These are phyloP conservation scores for Tragulus kanchil DNA, from an alignment of 2,113 vertebrate genomes.

Conservation along the genomic window DNA sequence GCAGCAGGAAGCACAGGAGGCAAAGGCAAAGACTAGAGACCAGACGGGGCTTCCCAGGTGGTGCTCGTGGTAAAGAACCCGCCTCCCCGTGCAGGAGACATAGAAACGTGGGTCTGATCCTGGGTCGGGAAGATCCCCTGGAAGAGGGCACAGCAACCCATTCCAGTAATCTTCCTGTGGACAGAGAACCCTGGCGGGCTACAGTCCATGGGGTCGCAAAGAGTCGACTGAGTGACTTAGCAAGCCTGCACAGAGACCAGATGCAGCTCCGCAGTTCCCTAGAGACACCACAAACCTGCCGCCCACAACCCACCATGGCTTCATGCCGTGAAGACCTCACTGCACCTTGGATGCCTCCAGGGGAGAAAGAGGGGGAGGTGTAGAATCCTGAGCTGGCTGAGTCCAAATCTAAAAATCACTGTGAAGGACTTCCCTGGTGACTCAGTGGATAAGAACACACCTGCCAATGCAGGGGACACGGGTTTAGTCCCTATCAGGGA, in stretches of 20 bases:
- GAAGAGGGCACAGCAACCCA: background rate
- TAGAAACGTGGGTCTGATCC: background rate
- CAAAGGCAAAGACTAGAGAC: background rate
- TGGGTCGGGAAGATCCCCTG: background rate
- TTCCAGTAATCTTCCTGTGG: background rate
- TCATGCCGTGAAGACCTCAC: background rate
- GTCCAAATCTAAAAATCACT: background rate
- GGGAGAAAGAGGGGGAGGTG: background rate
- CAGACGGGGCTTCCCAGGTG: background rate
- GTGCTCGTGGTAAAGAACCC: background rate
- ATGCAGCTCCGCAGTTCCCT: background rate
- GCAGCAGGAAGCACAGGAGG: rapidly evolving
- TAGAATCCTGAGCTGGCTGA: background rate
- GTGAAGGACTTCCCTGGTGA: background rate
- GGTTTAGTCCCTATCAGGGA: background rate
- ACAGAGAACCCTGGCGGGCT: background rate
- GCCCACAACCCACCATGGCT: background rate
- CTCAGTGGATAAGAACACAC: background rate
- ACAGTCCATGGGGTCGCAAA: background rate
- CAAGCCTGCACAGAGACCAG: background rate
- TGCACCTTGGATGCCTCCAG: background rate
- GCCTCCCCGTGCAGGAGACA: background rate
- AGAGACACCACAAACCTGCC: background rate
- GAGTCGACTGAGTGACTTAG: background rate
- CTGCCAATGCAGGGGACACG: background rate